Evolutionary conservation across 2,113 vertebrate species (phyloP).

Genomic region (Charina bottae): DNA sequence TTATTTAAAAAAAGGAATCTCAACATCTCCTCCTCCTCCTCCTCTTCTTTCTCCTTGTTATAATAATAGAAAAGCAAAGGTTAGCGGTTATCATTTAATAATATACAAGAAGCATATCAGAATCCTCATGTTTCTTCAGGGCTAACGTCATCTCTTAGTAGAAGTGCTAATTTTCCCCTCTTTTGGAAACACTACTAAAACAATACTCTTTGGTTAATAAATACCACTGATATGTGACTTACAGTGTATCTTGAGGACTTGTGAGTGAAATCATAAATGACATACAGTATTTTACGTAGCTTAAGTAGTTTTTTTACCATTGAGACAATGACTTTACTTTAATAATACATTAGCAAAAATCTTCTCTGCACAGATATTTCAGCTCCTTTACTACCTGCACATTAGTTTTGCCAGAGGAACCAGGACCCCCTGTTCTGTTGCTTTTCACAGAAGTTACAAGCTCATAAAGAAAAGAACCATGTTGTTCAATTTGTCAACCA

Average conservation of each 20-base stretch:
- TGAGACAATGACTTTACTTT: background rate
- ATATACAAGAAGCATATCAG: background rate
- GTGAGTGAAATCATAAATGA: conserved; percentile 10
- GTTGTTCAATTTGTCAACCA: background rate
- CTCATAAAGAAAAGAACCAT: background rate
- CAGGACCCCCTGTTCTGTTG: background rate
- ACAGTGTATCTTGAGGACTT: background rate
- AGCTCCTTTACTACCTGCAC: background rate
- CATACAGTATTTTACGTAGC: conserved; percentile 7
- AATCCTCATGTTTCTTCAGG: background rate
- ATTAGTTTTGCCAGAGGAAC: background rate
- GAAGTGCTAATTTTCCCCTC: background rate
- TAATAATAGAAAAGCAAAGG: too few species aligned
- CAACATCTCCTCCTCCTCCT: too few species aligned
- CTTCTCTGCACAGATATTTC: background rate
- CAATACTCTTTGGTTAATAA: too few species aligned
- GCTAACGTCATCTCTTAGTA: background rate
- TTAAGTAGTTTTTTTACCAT: conserved; percentile 14
- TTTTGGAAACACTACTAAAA: background rate
- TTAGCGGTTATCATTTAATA: background rate
- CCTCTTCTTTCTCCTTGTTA: too few species aligned
- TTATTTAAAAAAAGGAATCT: too few species aligned
- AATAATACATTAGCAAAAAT: conserved; percentile 16
- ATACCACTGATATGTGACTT: background rate
- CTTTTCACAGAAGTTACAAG: background rate